Evolutionary conservation across 2,888 invertebrate genomes (phyloP).

Genomic region (Tenthredo amoena): DNA sequence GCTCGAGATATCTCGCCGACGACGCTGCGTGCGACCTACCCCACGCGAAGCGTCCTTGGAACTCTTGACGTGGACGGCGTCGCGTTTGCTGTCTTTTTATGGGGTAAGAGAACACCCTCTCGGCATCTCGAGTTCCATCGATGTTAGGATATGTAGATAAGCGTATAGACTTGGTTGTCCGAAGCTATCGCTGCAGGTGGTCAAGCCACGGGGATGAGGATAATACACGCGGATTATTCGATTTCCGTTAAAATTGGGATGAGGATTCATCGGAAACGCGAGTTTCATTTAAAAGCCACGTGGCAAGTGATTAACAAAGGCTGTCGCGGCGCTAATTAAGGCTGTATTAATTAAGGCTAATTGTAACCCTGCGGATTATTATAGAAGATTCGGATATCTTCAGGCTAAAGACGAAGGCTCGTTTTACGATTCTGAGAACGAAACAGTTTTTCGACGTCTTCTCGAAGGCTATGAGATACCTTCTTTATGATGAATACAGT

Average conservation of each 20-base stretch:
- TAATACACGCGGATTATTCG: neutral
- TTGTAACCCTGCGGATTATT: constrained; percentile 24
- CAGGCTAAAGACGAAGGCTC: neutral
- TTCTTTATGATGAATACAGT: neutral
- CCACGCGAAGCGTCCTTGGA: constrained; percentile 56
- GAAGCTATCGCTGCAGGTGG: neutral
- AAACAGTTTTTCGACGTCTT: neutral
- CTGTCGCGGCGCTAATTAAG: constrained; percentile 12
- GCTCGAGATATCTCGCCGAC: constrained; percentile 49
- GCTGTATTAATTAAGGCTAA: constrained; percentile 17
- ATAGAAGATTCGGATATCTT: neutral
- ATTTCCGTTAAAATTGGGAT: neutral
- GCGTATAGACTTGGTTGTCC: neutral
- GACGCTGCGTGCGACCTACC: constrained; percentile 56
- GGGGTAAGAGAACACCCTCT: constrained; percentile 2
- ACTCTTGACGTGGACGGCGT: constrained; percentile 49
- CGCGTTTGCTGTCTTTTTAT: constrained; percentile 30
- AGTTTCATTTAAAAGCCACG: neutral
- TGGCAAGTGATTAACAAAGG: neutral
- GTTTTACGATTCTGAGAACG: neutral
- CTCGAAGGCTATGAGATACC: neutral
- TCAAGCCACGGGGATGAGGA: neutral
- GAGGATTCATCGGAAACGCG: neutral
- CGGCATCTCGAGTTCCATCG: neutral
- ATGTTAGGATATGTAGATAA: neutral